Conservation (phyloP, 2,797 vertebrate genomes). For the Tadarida brasiliensis region DNA sequence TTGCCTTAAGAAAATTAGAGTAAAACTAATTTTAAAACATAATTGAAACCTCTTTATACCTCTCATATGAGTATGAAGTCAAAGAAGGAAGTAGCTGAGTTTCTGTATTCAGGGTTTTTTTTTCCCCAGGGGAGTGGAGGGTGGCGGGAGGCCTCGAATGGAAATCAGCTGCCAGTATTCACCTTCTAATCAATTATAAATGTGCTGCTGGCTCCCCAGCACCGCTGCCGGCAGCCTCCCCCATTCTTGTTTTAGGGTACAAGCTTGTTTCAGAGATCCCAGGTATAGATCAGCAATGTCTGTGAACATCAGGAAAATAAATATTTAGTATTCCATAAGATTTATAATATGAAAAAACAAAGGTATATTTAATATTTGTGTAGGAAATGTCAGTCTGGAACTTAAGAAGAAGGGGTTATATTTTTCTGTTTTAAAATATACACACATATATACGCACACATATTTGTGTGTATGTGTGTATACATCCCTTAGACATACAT, state of each 20-base stretch:
- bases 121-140: not conserved
- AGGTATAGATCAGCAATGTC: not conserved
- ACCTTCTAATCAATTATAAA: not conserved
- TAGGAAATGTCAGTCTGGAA: not conserved
- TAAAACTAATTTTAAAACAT: not conserved
- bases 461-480: not conserved
- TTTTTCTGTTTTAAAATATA: constrained; percentile 46
- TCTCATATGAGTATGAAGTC: not conserved
- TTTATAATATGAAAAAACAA: not conserved
- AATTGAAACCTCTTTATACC: not conserved
- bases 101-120: not conserved
- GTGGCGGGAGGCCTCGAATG: not conserved
- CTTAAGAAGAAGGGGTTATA: constrained; percentile 20
- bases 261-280: not conserved
- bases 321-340: not conserved
- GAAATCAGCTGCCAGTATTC: not conserved
- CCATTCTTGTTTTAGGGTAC: not conserved
- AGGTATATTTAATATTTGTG: not conserved
- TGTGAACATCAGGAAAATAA: constrained; percentile 16
- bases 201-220: not conserved
- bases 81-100: not conserved
- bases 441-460: not conserved
- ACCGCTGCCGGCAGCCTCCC: not conserved
- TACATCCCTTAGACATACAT: not conserved
- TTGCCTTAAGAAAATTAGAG: constrained; percentile 18